Evolutionary conservation across 2,113 vertebrate species (phyloP).

Genomic region (Amia ocellicauda): DNA sequence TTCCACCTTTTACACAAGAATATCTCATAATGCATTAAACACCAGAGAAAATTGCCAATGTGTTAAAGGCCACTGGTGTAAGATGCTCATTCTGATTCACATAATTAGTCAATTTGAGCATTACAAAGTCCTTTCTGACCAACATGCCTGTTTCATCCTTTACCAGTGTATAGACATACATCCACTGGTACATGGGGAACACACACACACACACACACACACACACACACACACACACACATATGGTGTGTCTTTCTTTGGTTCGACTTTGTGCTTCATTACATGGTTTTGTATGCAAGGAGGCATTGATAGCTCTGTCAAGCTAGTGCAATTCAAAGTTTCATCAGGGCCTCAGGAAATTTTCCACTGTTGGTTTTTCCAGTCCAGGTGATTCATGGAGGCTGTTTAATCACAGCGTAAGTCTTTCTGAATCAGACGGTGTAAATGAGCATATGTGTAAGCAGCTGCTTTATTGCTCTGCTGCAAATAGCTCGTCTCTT

Average conservation of each 20-base stretch:
- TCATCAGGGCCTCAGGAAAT: conserved; percentile 57
- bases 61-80: no score
- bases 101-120: no score
- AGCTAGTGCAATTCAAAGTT: conserved; percentile 42
- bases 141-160: no score
- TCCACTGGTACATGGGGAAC: no score
- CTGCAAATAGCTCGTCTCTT: conserved; percentile 37
- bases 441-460: conserved; percentile 45
- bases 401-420: conserved; percentile 12
- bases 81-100: no score
- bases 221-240: neutral
- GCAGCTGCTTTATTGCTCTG: conserved; percentile 46
- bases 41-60: no score
- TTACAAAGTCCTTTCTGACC: no score
- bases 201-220: no score
- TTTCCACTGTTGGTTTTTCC: conserved; percentile 75
- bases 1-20: no score
- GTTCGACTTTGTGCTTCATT: conserved; percentile 21
- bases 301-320: conserved; percentile 50
- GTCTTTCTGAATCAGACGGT: conserved; percentile 24
- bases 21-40: no score
- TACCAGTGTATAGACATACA: no score
- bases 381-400: conserved; percentile 68
- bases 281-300: conserved; percentile 40
- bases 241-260: neutral